Percentiles rank a stretch among this genome's conserved stretches.
These are phyloP conservation scores for Drosophila meridiana DNA, from an alignment of 2,888 invertebrate genomes.

Conservation along the genomic window DNA sequence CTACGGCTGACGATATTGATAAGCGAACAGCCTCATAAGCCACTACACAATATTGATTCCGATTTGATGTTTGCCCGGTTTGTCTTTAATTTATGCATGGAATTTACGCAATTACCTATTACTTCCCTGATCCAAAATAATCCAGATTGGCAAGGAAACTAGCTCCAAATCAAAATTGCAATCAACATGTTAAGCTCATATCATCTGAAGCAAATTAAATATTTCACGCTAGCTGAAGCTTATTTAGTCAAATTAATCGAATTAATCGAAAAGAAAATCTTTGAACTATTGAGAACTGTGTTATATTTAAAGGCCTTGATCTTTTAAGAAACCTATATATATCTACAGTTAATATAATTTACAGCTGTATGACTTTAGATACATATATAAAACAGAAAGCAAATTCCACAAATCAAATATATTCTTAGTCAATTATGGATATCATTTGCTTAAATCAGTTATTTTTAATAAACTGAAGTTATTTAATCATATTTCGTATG, in stretches of 20 bases:
- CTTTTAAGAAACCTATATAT: no score
- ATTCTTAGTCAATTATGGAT: no score
- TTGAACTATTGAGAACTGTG: background rate
- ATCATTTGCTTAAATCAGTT: no score
- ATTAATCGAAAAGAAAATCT: background rate
- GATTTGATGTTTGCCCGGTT: constrained; percentile 9
- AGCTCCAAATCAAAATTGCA: background rate
- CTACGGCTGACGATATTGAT: constrained; percentile 31
- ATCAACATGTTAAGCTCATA: background rate
- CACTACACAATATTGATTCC: constrained; percentile 14
- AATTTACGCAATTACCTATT: constrained; percentile 32
- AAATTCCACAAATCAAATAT: no score
- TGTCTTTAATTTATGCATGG: constrained; percentile 65
- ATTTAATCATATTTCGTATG: no score
- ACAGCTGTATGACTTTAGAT: no score
- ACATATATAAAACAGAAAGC: no score
- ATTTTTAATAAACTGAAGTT: no score
- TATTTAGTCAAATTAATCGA: background rate
- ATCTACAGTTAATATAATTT: no score
- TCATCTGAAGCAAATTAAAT: background rate
- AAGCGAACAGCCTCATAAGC: constrained; percentile 29
- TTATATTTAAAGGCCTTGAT: no score
- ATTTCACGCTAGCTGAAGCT: background rate
- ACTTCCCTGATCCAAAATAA: constrained; percentile 2
- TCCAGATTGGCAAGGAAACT: background rate